A percentile compares a stretch with the other conserved stretches of the same genome.
phyloP scores from a whole-genome alignment of 1,140 invertebrate genomes.

The Stegodyphus dumicola region DNA sequence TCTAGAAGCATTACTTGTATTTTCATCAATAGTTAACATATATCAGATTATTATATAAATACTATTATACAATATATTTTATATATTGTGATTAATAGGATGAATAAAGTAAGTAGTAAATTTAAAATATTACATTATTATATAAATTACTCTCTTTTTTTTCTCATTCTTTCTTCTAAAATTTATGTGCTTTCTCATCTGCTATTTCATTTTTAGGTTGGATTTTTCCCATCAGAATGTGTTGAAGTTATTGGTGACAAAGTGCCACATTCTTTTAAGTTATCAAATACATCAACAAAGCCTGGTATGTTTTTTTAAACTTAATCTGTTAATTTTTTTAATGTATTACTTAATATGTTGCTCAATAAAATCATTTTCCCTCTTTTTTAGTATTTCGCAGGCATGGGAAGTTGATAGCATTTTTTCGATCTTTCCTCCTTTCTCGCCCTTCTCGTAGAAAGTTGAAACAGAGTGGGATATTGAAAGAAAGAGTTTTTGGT shows the following conservation, averaged over 20 bases:
- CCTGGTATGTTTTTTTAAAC: constrained; percentile 60
- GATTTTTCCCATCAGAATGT: constrained; percentile 96
- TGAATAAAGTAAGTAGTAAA: no score
- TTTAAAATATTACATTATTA: no score
- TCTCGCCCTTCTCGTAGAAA: constrained; percentile 88
- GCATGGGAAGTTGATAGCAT: constrained; percentile 94
- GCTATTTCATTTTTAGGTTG: constrained; percentile 69
- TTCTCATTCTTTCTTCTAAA: no score
- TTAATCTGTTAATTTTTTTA: background rate
- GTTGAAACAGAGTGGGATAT: constrained; percentile 93
- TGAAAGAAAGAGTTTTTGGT: constrained; percentile 64
- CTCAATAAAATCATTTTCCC: background rate
- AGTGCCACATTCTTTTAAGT: constrained; percentile 84
- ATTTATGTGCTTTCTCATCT: background rate
- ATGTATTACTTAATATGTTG: background rate
- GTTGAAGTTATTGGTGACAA: constrained; percentile 94
- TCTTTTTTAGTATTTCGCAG: constrained; percentile 82
- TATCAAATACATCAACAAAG: constrained; percentile 66
- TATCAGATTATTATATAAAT: no score
- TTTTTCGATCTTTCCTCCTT: constrained; percentile 86
- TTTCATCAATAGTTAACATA: no score
- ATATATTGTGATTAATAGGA: no score
- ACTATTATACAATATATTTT: no score
- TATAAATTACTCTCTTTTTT: no score
- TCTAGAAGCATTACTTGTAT: no score